A percentile compares a stretch with the other conserved stretches of the same genome.
Conservation (phyloP, 2,797 vertebrate species). For the Erethizon dorsatum region DNA sequence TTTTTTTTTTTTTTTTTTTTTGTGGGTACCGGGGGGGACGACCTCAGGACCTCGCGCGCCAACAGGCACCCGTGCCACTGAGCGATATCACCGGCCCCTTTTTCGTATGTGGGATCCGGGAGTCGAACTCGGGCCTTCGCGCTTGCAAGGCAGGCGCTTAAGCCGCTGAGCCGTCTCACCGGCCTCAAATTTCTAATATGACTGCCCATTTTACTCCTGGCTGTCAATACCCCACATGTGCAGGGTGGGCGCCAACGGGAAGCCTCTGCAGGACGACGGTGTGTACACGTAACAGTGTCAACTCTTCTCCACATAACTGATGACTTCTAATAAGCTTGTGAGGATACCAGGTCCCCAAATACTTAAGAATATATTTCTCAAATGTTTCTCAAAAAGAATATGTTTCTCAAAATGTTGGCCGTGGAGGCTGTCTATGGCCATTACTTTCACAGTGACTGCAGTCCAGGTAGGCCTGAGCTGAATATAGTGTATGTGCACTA, state of each 20-base stretch:
- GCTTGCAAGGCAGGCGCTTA: too few relatives aligned
- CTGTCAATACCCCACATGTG: not conserved
- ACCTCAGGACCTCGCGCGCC: too few relatives aligned
- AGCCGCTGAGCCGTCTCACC: too few relatives aligned
- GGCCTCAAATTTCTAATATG: not conserved
- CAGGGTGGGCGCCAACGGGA: not conserved
- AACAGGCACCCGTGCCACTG: too few relatives aligned
- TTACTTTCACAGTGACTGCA: constrained; percentile 79
- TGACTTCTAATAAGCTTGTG: not conserved
- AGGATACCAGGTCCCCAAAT: constrained; percentile 63
- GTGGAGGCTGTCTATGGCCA: constrained; percentile 60
- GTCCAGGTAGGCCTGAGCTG: constrained; percentile 79
- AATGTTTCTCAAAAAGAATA: too few relatives aligned
- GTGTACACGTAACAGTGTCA: accelerated
- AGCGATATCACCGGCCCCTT: too few relatives aligned
- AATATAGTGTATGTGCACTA: constrained; percentile 57
- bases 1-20: too few relatives aligned
- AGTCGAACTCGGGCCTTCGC: too few relatives aligned
- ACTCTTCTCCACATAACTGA: not conserved
- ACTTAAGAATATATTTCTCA: constrained; percentile 48
- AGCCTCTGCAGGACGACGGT: not conserved
- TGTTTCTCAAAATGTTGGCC: not conserved
- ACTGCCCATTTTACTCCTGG: not conserved
- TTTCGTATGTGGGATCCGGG: too few relatives aligned
- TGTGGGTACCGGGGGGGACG: too few relatives aligned